Evolutionary conservation across 2,888 invertebrate genomes (phyloP).

Genomic region (Drosophila greeni): DNA sequence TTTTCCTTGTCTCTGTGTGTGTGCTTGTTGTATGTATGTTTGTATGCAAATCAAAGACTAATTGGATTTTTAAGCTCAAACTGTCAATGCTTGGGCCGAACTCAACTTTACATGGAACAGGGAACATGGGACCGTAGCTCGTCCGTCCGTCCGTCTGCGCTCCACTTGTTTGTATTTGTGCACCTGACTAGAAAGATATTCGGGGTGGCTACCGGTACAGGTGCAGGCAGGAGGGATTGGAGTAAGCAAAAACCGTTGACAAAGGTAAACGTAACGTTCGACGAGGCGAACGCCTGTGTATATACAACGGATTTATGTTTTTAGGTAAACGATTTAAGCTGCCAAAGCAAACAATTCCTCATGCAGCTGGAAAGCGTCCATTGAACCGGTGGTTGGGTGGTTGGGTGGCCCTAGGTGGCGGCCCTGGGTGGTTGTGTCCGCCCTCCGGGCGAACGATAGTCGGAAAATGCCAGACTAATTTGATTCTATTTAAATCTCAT

Average conservation of each 20-base stretch:
- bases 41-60: slow-evolving; percentile 76
- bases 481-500: slow-evolving; percentile 76
- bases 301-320: slow-evolving; percentile 69
- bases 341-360: slow-evolving; percentile 64
- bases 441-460: slow-evolving; percentile 46
- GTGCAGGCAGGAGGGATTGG: slow-evolving; percentile 7
- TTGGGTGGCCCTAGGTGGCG: no score
- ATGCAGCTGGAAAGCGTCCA: slow-evolving; percentile 54
- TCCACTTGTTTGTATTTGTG: slow-evolving; percentile 54
- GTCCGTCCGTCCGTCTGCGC: slow-evolving; percentile 5
- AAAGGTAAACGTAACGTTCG: slow-evolving; percentile 65
- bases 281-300: slow-evolving; percentile 44
- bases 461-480: slow-evolving; percentile 69
- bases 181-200: slow-evolving; percentile 60
- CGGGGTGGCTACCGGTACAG: slow-evolving; percentile 1
- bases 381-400: slow-evolving; percentile 50
- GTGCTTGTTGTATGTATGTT: slow-evolving; percentile 60
- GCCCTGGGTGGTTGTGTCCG: background rate
- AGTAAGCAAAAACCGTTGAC: slow-evolving; percentile 65
- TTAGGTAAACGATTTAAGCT: slow-evolving; percentile 70
- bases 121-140: slow-evolving; percentile 21
- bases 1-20: slow-evolving; percentile 1
- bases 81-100: slow-evolving; percentile 66
- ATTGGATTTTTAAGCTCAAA: slow-evolving; percentile 77
- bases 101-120: slow-evolving; percentile 45